These are phyloP conservation scores for Ciconia nigra DNA, from an alignment of 2,797 vertebrate genomes.

Conservation along the genomic window DNA sequence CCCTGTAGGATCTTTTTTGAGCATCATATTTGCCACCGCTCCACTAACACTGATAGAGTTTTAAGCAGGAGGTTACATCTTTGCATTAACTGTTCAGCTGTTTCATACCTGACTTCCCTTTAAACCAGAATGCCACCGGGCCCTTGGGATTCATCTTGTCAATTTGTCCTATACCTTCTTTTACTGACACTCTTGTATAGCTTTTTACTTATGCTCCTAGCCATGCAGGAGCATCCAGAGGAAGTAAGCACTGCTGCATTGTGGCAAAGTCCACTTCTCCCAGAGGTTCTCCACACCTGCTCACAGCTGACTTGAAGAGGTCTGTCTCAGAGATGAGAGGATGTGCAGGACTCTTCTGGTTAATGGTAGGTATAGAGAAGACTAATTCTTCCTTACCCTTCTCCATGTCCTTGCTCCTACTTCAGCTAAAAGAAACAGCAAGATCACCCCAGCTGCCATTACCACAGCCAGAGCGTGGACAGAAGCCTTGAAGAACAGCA, in stretches of 20 bases:
- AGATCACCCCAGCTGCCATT: not conserved
- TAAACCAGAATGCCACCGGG: not conserved
- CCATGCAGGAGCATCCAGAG: not conserved
- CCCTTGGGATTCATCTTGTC: not conserved
- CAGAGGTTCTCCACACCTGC: not conserved
- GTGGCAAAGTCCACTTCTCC: not conserved
- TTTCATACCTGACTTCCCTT: not conserved
- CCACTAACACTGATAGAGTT: not conserved
- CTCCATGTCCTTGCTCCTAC: not conserved
- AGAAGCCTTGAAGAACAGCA: not conserved
- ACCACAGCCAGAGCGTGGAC: not conserved
- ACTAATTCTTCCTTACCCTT: not conserved
- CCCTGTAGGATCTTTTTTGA: not conserved
- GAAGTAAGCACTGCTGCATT: not conserved
- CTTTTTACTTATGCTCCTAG: not conserved
- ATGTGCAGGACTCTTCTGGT: not conserved
- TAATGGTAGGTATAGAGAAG: not conserved
- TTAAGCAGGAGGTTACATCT: not conserved
- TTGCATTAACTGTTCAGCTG: not conserved
- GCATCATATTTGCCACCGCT: not conserved
- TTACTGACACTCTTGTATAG: not conserved
- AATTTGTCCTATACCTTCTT: not conserved
- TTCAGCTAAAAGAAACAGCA: not conserved
- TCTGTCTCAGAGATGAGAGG: not conserved
- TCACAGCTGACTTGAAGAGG: not conserved